Percentiles rank a stretch among this genome's conserved stretches.
Conservation (phyloP, 92 coral and sea anemone genomes). For the Parazoanthus atlanticus region DNA sequence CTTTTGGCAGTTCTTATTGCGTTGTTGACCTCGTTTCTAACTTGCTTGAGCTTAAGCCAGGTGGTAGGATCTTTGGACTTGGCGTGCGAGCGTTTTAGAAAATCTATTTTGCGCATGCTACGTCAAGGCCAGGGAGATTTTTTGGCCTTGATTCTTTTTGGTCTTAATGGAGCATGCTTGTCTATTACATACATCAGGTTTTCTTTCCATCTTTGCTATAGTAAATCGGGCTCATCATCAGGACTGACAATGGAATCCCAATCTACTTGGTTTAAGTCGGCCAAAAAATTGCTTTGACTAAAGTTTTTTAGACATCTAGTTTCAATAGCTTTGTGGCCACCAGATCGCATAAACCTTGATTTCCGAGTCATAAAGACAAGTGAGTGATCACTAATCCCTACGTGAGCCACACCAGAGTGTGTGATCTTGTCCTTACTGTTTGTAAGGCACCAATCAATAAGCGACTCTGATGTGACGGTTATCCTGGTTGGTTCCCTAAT, state of each 20-base stretch:
- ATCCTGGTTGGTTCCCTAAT: not conserved
- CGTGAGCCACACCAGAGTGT: not conserved
- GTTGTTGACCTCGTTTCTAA: too few species aligned
- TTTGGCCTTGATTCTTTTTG: constrained; percentile 2
- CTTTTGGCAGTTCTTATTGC: too few species aligned
- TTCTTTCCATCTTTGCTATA: not conserved
- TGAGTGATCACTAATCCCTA: not conserved
- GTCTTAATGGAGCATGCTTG: not conserved
- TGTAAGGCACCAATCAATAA: not conserved
- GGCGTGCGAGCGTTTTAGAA: too few species aligned
- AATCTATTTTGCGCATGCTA: too few species aligned
- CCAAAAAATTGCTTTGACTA: not conserved
- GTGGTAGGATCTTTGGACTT: too few species aligned
- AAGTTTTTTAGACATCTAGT: not conserved
- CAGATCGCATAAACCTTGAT: not conserved
- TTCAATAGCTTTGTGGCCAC: too few species aligned
- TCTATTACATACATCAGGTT: not conserved
- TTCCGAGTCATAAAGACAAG: not conserved
- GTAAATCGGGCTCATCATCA: not conserved
- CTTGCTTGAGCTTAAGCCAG: too few species aligned
- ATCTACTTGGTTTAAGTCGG: not conserved
- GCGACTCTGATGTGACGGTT: not conserved
- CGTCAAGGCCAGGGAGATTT: not conserved
- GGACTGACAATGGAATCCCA: not conserved
- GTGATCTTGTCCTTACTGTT: not conserved